Evolutionary conservation across 2,888 invertebrate species (phyloP).

Genomic region (Tetranychus piercei): DNA sequence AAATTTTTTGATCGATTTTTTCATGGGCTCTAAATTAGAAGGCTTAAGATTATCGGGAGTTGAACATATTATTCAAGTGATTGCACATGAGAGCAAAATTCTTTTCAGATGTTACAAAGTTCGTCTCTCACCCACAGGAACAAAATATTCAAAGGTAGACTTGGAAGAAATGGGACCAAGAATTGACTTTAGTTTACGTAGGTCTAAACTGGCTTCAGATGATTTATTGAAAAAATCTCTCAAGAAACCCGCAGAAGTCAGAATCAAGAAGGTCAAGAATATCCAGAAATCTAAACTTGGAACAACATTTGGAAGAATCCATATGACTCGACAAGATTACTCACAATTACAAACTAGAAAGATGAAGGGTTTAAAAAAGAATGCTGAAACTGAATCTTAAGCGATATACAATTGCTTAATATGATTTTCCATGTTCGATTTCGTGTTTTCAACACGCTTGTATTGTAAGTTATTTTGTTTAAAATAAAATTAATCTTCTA

Average conservation of each 20-base stretch:
- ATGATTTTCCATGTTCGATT: too few species aligned
- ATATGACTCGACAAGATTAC: conserved; percentile 74
- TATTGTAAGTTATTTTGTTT: too few species aligned
- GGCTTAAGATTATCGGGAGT: conserved; percentile 73
- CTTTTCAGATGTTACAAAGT: conserved; percentile 40
- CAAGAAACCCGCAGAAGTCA: conserved; percentile 56
- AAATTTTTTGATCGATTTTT: conserved; percentile 72
- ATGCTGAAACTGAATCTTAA: neutral
- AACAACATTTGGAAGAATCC: conserved; percentile 70
- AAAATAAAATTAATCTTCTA: too few species aligned
- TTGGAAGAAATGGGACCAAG: conserved; percentile 83
- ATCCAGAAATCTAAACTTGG: conserved; percentile 68
- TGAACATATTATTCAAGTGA: conserved; percentile 79
- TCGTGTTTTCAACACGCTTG: too few species aligned
- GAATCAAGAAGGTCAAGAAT: conserved; percentile 73
- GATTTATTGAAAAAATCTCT: conserved; percentile 56
- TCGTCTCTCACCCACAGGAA: conserved; percentile 71
- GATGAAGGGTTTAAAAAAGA: conserved; percentile 57
- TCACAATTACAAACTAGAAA: conserved; percentile 67
- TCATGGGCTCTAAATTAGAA: conserved; percentile 60
- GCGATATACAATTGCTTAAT: neutral
- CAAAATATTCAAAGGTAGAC: conserved; percentile 69
- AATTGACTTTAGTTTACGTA: conserved; percentile 61
- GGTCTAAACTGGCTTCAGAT: conserved; percentile 71
- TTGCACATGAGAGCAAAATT: conserved; percentile 44